These are phyloP conservation scores for Chlorodrepanis virens DNA, from an alignment of 2,113 vertebrate species.

Conservation along the genomic window DNA sequence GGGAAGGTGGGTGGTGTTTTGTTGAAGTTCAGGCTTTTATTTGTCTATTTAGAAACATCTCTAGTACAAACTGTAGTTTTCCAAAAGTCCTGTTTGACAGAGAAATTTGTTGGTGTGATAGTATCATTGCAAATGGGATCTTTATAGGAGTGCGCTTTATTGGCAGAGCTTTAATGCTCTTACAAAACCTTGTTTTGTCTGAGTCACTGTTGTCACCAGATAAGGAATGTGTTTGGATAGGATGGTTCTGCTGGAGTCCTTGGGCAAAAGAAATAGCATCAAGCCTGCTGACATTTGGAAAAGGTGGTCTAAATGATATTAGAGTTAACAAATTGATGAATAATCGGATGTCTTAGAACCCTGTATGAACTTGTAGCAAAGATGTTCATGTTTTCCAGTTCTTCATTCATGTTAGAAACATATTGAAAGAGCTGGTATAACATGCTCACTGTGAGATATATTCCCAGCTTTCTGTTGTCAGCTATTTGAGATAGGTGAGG, in stretches of 20 bases:
- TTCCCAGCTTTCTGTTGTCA: background rate
- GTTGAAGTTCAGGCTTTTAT: background rate
- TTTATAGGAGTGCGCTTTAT: background rate
- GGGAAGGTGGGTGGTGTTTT: background rate
- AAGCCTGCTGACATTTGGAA: background rate
- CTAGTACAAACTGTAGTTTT: background rate
- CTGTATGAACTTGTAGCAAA: background rate
- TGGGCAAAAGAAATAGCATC: background rate
- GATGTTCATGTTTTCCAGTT: background rate
- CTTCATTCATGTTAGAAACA: background rate
- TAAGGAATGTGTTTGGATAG: conserved; percentile 36
- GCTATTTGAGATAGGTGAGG: background rate
- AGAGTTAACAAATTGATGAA: background rate
- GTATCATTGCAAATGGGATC: background rate
- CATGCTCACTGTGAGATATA: background rate
- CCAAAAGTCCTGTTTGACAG: background rate
- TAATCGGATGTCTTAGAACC: background rate
- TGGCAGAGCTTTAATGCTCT: background rate
- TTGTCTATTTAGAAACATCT: background rate
- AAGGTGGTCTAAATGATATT: background rate
- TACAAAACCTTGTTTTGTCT: conserved; percentile 53
- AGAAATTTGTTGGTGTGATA: background rate
- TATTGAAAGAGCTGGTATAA: background rate
- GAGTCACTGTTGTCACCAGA: conserved; percentile 56
- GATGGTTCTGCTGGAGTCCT: background rate